phyloP scores from a whole-genome alignment of 2,888 invertebrate genomes.

The Cecidostiba fungosa region DNA sequence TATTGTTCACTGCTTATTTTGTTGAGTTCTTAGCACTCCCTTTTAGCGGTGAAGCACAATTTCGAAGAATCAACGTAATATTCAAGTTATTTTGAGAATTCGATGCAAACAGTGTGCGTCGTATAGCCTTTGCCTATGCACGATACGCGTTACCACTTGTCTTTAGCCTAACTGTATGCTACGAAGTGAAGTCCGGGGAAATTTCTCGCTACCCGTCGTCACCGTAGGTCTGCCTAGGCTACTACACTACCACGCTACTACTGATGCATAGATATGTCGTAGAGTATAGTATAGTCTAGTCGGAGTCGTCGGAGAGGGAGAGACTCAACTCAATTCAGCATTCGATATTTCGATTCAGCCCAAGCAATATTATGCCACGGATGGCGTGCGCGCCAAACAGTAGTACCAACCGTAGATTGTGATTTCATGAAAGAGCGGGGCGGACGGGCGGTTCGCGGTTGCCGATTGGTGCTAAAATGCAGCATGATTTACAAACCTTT shows the following conservation, averaged over 20 bases:
- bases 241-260: too few species aligned
- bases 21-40: background rate
- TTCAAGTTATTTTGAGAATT: conserved; percentile 26
- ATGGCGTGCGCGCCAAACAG: background rate
- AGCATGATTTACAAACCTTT: too few species aligned
- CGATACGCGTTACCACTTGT: conserved; percentile 10
- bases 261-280: too few species aligned
- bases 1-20: background rate
- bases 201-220: too few species aligned
- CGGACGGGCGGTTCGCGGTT: too few species aligned
- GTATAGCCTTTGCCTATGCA: background rate
- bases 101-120: conserved; percentile 18
- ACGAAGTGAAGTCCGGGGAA: too few species aligned
- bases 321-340: background rate
- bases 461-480: too few species aligned
- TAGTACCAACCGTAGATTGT: background rate
- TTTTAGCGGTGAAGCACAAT: background rate
- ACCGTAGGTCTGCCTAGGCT: too few species aligned
- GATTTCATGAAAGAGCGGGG: background rate
- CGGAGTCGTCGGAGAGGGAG: too few species aligned
- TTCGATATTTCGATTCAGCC: background rate
- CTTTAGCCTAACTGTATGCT: too few species aligned
- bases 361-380: background rate
- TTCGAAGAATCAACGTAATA: background rate
- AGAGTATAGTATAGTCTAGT: too few species aligned